Percentiles rank a stretch among this genome's conserved stretches.
Conservation (phyloP, 2,888 invertebrate species). For the Tipula lateralis region DNA sequence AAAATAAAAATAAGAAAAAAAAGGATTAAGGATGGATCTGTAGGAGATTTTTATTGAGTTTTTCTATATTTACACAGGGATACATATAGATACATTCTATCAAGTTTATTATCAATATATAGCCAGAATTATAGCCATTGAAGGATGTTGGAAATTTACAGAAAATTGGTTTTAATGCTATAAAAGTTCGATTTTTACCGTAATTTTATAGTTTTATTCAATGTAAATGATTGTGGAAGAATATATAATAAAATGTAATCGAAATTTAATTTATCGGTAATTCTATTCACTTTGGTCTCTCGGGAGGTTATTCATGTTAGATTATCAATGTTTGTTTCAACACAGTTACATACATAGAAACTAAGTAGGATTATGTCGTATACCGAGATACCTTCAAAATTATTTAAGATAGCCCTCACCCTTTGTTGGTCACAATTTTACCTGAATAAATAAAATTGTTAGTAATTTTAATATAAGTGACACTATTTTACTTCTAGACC, state of each 20-base stretch:
- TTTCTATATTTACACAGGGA: not conserved
- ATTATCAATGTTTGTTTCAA: too few species aligned
- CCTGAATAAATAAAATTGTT: too few species aligned
- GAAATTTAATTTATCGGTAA: not conserved
- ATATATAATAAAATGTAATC: not conserved
- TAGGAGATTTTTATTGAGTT: constrained; percentile 8
- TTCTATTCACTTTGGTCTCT: not conserved
- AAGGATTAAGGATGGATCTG: not conserved
- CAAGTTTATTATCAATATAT: not conserved
- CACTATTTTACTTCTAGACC: too few species aligned
- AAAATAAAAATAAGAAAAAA: not conserved
- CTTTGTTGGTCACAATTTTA: too few species aligned
- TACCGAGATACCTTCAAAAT: too few species aligned
- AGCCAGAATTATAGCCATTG: not conserved
- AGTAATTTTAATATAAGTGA: too few species aligned
- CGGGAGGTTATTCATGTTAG: not conserved
- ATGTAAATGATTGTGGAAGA: not conserved
- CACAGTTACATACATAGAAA: too few species aligned
- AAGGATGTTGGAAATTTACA: not conserved
- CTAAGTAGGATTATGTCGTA: too few species aligned
- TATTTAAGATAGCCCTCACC: too few species aligned
- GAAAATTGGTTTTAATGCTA: not conserved
- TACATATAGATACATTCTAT: not conserved
- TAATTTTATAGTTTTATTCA: not conserved
- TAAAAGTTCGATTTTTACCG: not conserved